Conservation (phyloP, 2,113 vertebrate species). For the human (Homo sapiens) region DNA sequence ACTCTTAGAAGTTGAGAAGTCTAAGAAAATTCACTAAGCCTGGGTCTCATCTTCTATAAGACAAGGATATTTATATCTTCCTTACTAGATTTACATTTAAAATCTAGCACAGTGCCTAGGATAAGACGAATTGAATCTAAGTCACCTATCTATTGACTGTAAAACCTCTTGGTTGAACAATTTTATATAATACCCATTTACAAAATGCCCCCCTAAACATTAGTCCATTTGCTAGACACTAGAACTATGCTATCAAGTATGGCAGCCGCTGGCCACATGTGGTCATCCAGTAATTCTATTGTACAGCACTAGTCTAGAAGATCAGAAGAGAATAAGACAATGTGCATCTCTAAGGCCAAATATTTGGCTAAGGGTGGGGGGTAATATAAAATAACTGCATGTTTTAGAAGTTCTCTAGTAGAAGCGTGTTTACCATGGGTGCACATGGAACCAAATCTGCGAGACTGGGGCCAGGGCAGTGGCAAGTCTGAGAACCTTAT, state of each 20-base stretch:
- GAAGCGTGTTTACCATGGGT: neutral
- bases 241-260: neutral
- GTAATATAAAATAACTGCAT: neutral
- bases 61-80: neutral
- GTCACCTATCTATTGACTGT: neutral
- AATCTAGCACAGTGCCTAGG: neutral
- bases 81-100: neutral
- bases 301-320: neutral
- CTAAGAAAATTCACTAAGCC: neutral
- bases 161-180: neutral
- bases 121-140: neutral
- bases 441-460: neutral
- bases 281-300: neutral
- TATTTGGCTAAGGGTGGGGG: too few relatives aligned
- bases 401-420: neutral
- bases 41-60: neutral
- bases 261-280: neutral
- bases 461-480: neutral
- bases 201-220: neutral
- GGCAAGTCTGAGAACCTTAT: neutral
- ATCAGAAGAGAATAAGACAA: neutral
- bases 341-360: neutral
- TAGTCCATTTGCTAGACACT: neutral
- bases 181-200: neutral
- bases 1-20: neutral